phyloP scores from a whole-genome alignment of 2,113 vertebrate species.

The Oreocharis arfaki region DNA sequence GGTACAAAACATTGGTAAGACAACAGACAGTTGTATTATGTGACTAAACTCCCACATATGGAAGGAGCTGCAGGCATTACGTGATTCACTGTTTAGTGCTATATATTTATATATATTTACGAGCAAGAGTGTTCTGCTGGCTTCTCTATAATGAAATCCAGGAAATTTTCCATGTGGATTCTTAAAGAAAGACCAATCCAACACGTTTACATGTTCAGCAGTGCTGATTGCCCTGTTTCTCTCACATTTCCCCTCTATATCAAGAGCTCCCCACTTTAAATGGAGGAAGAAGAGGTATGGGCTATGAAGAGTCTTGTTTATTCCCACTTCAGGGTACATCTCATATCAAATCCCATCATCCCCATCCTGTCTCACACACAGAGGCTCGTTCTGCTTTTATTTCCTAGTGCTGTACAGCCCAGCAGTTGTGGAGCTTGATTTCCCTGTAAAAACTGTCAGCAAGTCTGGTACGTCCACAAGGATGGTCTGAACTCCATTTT shows the following conservation, averaged over 20 bases:
- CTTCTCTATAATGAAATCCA: not conserved
- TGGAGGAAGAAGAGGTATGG: not conserved
- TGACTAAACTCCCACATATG: not conserved
- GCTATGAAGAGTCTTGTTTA: not conserved
- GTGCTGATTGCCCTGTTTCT: not conserved
- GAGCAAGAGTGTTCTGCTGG: not conserved
- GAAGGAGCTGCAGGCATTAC: not conserved
- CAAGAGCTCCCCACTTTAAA: not conserved
- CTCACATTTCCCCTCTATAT: rapidly evolving
- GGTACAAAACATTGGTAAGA: not conserved
- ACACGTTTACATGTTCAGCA: rapidly evolving
- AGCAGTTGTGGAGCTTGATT: not conserved
- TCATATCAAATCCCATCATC: not conserved
- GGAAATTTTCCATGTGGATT: not conserved
- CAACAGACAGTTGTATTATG: not conserved
- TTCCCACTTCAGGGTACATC: not conserved
- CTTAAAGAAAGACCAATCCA: not conserved
- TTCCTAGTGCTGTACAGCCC: not conserved
- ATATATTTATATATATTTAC: not conserved
- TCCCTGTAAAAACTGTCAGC: not conserved
- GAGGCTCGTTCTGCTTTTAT: not conserved
- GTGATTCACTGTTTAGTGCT: not conserved
- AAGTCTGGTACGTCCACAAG: not conserved
- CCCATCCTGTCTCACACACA: not conserved
- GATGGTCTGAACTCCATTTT: not conserved